Percentiles rank a stretch among this genome's conserved stretches.
Conservation (phyloP, 2,113 vertebrate species). For the Phalacrocorax carbo region DNA sequence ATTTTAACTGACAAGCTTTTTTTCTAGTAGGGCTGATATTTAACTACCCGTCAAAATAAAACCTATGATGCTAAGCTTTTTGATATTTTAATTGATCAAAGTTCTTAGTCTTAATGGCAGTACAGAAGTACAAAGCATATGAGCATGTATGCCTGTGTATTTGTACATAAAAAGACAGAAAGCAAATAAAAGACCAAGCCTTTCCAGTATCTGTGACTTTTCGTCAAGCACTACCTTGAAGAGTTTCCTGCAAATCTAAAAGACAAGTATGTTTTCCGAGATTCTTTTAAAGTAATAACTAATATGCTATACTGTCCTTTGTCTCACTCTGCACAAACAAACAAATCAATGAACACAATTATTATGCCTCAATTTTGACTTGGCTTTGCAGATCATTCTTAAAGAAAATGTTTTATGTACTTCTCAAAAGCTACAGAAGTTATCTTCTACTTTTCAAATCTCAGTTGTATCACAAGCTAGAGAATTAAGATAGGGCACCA, state of each 20-base stretch:
- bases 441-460: not conserved
- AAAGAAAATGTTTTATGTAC: not conserved
- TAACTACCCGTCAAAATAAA: not conserved
- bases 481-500: not conserved
- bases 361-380: not conserved
- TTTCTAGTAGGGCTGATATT: not conserved
- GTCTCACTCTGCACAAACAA: not conserved
- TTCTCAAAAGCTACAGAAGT: not conserved
- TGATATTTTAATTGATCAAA: not conserved
- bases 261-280: not conserved
- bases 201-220: not conserved
- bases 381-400: not conserved
- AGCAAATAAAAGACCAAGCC: not conserved
- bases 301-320: not conserved
- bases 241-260: not conserved
- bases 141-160: not conserved
- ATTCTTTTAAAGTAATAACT: not conserved
- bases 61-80: not conserved
- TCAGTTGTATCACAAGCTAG: not conserved
- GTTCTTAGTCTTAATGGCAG: not conserved
- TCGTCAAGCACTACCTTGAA: not conserved
- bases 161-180: not conserved
- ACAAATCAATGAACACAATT: not conserved
- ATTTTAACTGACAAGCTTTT: not conserved
- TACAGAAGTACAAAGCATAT: not conserved